Percentiles rank a stretch among this genome's conserved stretches.
Conservation (phyloP, 35 echinoderm and acorn worm species). For the Strongylocentrotus purpuratus region DNA sequence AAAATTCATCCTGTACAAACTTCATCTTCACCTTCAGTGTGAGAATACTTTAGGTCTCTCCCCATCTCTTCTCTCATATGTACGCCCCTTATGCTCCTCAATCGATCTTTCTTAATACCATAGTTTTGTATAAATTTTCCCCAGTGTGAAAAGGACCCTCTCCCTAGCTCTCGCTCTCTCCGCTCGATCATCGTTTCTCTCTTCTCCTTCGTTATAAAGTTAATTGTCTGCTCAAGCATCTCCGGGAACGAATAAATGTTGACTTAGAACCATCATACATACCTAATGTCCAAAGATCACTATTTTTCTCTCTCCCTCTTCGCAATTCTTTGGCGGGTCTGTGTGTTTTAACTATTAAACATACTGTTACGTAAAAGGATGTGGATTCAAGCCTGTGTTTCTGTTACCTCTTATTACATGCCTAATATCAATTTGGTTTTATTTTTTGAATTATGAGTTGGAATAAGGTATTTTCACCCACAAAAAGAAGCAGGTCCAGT, state of each 20-base stretch:
- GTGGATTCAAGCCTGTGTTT: background rate
- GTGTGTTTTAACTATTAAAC: constrained; percentile 22
- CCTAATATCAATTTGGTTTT: background rate
- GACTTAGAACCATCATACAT: background rate
- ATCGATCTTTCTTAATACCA: no score
- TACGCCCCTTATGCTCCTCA: no score
- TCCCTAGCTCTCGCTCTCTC: background rate
- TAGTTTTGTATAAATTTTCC: no score
- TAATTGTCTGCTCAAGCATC: constrained; percentile 15
- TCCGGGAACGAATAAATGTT: background rate
- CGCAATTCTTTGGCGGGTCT: background rate
- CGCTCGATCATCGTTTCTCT: background rate
- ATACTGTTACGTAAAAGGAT: background rate
- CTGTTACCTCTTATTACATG: background rate
- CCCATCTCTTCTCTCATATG: no score
- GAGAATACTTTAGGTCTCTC: no score
- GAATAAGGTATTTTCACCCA: background rate
- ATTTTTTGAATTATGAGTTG: background rate
- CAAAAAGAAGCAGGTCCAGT: background rate
- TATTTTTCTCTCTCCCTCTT: background rate
- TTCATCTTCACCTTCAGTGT: no score
- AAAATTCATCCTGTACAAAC: no score
- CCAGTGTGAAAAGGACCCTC: background rate
- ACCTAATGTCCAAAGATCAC: background rate
- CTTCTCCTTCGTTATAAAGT: background rate